Percentiles rank a stretch among this genome's conserved stretches.
These are phyloP conservation scores for Nycticebus coucang DNA, from an alignment of 2,113 vertebrate species.

Conservation along the genomic window DNA sequence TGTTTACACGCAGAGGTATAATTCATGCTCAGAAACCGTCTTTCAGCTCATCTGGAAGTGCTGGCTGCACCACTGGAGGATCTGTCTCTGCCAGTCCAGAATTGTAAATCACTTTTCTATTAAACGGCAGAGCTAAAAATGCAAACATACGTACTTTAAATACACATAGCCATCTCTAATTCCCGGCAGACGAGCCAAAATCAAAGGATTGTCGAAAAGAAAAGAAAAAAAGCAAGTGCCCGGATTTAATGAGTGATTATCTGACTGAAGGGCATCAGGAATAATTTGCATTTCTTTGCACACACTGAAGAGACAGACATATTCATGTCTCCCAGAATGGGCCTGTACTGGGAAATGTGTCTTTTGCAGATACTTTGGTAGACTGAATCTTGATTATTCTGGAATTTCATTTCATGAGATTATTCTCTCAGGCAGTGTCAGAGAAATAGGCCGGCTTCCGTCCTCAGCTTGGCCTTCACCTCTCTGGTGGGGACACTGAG, in stretches of 20 bases:
- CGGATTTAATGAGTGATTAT: background rate
- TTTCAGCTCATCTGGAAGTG: conserved; percentile 6
- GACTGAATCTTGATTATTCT: background rate
- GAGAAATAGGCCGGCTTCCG: no score
- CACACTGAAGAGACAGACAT: background rate
- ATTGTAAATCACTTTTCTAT: conserved; percentile 50
- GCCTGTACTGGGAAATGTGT: background rate
- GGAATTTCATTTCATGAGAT: background rate
- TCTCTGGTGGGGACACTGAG: background rate
- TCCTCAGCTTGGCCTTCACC: background rate
- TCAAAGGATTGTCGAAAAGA: background rate
- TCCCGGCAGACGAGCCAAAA: conserved; percentile 1
- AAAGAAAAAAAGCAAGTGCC: background rate
- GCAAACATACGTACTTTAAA: background rate
- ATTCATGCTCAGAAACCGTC: conserved; percentile 70
- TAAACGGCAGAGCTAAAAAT: conserved; percentile 35
- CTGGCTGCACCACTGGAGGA: background rate
- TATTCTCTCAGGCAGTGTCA: background rate
- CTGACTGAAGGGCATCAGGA: background rate
- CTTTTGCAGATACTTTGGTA: background rate
- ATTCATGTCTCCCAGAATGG: background rate
- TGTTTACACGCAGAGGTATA: conserved; percentile 70
- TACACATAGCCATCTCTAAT: background rate
- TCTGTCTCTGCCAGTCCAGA: background rate
- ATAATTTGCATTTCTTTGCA: background rate